Evolutionary conservation across 1,140 invertebrate species (phyloP).

Genomic region (Belonocnema kinseyi): DNA sequence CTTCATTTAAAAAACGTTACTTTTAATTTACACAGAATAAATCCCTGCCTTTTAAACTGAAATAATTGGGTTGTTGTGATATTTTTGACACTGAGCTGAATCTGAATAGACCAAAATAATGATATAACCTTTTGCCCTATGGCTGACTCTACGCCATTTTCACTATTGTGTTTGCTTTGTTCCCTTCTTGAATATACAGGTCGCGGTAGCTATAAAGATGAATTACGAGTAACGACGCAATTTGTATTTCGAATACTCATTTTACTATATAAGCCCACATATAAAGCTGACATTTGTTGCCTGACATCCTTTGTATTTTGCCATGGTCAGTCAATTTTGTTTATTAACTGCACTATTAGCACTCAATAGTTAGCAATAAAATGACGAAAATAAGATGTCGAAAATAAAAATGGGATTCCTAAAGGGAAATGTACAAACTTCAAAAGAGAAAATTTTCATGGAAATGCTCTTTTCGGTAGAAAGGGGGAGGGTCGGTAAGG

Average conservation of each 20-base stretch:
- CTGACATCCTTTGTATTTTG: not conserved
- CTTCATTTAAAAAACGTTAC: too few relatives aligned
- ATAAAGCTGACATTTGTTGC: not conserved
- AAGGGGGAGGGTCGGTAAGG: too few relatives aligned
- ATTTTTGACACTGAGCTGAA: not conserved
- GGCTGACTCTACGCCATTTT: slow-evolving; percentile 12
- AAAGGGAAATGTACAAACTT: too few relatives aligned
- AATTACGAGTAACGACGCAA: slow-evolving; percentile 15
- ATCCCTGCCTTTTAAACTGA: too few relatives aligned
- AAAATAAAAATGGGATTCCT: too few relatives aligned
- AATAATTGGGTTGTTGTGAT: not conserved
- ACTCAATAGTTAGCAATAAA: not conserved
- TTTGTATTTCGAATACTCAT: slow-evolving; percentile 22
- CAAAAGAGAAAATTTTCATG: too few relatives aligned
- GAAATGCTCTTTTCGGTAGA: too few relatives aligned
- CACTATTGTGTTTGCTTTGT: not conserved
- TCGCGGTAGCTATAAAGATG: not conserved
- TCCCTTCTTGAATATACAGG: slow-evolving; percentile 1
- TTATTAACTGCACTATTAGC: not conserved
- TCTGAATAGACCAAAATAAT: not conserved
- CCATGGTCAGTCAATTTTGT: not conserved
- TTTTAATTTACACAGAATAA: too few relatives aligned
- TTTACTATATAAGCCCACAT: not conserved
- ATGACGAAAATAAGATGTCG: not conserved
- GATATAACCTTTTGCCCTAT: not conserved